Percentiles rank a stretch among this genome's conserved stretches.
Evolutionary conservation across 2,113 vertebrate genomes (phyloP).

Genomic region (Mastomys coucha): DNA sequence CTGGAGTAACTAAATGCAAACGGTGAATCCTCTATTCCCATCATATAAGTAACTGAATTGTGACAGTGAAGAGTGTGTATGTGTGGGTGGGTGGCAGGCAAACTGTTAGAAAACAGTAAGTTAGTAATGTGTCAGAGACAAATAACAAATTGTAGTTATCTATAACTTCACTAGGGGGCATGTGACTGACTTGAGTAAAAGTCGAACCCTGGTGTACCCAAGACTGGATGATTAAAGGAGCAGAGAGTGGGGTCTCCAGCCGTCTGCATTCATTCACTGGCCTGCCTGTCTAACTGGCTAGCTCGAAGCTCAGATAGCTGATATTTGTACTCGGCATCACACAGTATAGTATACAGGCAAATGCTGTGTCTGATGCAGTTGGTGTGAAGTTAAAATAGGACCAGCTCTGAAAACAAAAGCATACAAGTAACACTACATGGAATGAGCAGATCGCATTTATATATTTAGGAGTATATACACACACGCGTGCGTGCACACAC

Average conservation of each 20-base stretch:
- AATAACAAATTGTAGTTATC: conserved; percentile 66
- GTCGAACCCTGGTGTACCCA: background rate
- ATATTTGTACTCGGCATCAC: background rate
- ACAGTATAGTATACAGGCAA: background rate
- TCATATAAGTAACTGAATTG: conserved; percentile 42
- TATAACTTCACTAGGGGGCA: conserved; percentile 74
- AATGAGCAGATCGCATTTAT: background rate
- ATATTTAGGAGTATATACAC: background rate
- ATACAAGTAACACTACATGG: background rate
- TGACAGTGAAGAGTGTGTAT: background rate
- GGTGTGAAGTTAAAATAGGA: background rate
- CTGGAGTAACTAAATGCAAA: background rate
- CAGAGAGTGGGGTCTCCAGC: background rate
- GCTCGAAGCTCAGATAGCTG: background rate
- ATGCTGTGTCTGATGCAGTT: background rate
- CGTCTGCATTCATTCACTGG: background rate
- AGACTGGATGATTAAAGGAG: background rate
- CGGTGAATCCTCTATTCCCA: background rate
- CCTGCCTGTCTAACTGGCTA: background rate
- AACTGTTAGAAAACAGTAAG: background rate
- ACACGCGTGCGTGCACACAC: too few species aligned
- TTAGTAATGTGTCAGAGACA: background rate
- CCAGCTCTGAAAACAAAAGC: background rate
- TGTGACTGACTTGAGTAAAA: conserved; percentile 41
- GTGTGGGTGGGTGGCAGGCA: background rate